Evolutionary conservation across 2,113 vertebrate genomes (phyloP).

Genomic region (Rhodinocichla rosea): DNA sequence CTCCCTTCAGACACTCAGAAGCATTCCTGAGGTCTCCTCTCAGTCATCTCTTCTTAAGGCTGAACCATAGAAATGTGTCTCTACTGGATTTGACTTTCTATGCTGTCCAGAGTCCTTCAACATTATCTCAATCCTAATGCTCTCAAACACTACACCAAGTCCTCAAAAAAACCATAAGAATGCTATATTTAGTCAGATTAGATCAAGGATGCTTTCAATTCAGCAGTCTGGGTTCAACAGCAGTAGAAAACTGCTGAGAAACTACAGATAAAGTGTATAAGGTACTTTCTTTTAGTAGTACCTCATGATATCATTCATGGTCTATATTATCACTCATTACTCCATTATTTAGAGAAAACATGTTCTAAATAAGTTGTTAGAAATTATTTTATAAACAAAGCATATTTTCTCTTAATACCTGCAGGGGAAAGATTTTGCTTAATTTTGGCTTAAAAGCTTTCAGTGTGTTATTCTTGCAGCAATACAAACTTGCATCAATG

Average conservation of each 20-base stretch:
- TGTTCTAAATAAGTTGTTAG: not conserved
- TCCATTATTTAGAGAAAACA: not conserved
- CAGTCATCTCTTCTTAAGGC: not conserved
- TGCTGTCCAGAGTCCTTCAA: not conserved
- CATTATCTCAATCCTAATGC: fast-evolving
- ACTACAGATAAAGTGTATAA: not conserved
- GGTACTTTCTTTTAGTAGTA: not conserved
- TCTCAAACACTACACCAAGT: not conserved
- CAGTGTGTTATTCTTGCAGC: not conserved
- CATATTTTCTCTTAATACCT: not conserved
- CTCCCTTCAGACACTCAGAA: not conserved
- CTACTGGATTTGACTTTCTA: not conserved
- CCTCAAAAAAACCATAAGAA: not conserved
- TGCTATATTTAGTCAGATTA: not conserved
- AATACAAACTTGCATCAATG: not conserved
- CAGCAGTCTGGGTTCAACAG: not conserved
- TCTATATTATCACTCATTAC: not conserved
- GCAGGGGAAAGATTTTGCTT: not conserved
- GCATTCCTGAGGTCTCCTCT: not conserved
- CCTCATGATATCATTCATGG: not conserved
- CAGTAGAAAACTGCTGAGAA: not conserved
- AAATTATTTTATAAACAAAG: not conserved
- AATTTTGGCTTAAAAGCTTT: not conserved
- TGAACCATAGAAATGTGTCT: not conserved
- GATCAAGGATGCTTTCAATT: not conserved